These are phyloP conservation scores for Theretra japonica DNA, from an alignment of 2,888 invertebrate species.

Conservation along the genomic window DNA sequence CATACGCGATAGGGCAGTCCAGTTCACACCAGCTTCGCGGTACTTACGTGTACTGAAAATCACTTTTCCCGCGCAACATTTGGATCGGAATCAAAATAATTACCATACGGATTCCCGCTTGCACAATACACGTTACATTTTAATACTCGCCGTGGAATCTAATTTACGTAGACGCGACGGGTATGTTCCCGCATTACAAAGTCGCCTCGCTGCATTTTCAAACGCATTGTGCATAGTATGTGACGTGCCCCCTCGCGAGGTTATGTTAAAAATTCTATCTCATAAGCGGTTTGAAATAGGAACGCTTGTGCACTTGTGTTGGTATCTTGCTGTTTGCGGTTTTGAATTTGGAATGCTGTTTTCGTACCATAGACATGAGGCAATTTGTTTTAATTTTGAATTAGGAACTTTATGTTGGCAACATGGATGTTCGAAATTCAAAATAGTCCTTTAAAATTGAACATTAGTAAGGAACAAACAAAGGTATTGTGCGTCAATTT, in stretches of 20 bases:
- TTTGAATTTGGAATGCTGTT: constrained; percentile 1
- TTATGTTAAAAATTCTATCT: constrained; percentile 26
- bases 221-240: constrained; percentile 29
- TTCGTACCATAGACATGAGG: background rate
- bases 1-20: constrained; percentile 4
- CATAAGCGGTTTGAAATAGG: constrained; percentile 24
- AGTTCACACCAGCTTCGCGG: constrained; percentile 20
- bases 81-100: constrained; percentile 39
- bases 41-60: constrained; percentile 24
- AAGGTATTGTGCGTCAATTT: too few relatives aligned
- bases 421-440: too few relatives aligned
- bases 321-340: background rate
- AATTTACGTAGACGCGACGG: constrained; percentile 32
- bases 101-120: constrained; percentile 34
- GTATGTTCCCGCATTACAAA: constrained; percentile 28
- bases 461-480: too few relatives aligned
- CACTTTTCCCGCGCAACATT: constrained; percentile 29
- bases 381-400: background rate
- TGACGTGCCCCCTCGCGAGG: constrained; percentile 24
- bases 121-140: constrained; percentile 33
- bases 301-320: constrained; percentile 18
- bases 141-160: constrained; percentile 30
- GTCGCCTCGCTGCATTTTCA: constrained; percentile 27
- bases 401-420: background rate
- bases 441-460: too few relatives aligned